Conservation (phyloP, 2,888 invertebrate genomes). For the Agriotes lineatus region DNA sequence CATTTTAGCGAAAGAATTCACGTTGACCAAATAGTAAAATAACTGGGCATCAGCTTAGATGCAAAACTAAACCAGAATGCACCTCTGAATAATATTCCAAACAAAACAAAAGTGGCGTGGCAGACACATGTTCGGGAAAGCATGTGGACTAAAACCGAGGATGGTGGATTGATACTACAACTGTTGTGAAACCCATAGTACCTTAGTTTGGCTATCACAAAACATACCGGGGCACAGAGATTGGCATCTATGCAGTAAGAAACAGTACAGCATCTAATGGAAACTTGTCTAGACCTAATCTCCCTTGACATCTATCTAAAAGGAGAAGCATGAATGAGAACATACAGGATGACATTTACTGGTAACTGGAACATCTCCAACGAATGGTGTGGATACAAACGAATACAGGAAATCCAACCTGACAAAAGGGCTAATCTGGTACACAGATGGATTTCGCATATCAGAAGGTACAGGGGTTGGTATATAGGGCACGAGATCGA, state of each 20-base stretch:
- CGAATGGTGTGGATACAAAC: no score
- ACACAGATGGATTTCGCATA: no score
- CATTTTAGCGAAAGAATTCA: background rate
- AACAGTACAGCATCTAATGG: background rate
- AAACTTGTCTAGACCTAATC: background rate
- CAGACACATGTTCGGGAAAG: background rate
- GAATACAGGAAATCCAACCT: no score
- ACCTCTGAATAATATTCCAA: background rate
- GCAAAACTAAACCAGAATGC: background rate
- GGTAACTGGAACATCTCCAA: no score
- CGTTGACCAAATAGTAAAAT: background rate
- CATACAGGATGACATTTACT: no score
- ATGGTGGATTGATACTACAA: background rate
- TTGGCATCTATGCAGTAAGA: background rate
- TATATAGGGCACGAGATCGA: no score
- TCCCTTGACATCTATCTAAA: no score
- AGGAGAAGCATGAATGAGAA: no score
- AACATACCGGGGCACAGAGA: no score
- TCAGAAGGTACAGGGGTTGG: background rate
- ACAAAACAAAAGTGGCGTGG: background rate
- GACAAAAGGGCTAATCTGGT: no score
- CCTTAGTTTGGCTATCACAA: background rate
- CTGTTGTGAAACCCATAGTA: no score
- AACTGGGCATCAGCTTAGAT: background rate
- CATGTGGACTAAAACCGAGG: background rate